Conservation (phyloP, 1,140 invertebrate species). For the Temnothorax curvispinosus region DNA sequence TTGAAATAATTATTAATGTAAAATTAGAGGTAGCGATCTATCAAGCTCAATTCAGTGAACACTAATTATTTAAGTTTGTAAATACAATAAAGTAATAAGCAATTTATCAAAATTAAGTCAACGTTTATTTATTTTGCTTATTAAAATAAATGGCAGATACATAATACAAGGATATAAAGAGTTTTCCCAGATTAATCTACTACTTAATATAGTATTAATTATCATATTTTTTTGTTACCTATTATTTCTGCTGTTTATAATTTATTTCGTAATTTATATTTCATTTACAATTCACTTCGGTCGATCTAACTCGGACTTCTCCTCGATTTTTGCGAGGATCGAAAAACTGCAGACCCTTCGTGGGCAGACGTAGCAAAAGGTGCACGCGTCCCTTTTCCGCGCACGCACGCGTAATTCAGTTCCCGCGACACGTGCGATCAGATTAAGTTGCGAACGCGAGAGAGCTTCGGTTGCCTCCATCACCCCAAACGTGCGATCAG, state of each 20-base stretch:
- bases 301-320: background rate
- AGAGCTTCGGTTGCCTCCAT: conserved; percentile 55
- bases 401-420: conserved; percentile 59
- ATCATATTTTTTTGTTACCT: background rate
- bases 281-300: background rate
- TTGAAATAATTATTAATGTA: background rate
- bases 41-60: background rate
- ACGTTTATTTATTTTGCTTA: background rate
- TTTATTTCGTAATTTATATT: background rate
- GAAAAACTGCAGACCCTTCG: background rate
- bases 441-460: conserved; percentile 63
- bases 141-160: background rate
- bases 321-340: background rate
- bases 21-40: background rate
- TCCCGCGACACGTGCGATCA: conserved; percentile 67
- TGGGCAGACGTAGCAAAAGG: background rate
- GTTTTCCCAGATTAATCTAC: no score
- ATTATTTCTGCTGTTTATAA: background rate
- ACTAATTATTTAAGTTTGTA: conserved; percentile 18
- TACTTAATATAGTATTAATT: background rate
- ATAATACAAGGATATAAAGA: background rate
- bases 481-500: conserved; percentile 31
- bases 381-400: conserved; percentile 12
- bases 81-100: background rate
- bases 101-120: conserved; percentile 10